A percentile compares a stretch with the other conserved stretches of the same genome.
Evolutionary conservation across 2,797 vertebrate species (phyloP).

Genomic region (Ctenopoma multispine): DNA sequence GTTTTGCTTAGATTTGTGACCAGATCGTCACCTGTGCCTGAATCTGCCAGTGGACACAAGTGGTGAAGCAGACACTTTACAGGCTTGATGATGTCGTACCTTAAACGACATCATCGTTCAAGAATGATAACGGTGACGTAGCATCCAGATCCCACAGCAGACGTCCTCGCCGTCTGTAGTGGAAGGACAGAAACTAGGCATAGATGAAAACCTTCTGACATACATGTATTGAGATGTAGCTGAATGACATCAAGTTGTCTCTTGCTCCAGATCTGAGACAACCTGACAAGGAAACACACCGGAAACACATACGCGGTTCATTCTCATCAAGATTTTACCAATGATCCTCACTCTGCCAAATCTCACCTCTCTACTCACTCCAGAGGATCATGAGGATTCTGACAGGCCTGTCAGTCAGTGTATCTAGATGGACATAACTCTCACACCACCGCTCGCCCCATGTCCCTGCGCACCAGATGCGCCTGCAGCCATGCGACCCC

Average conservation of each 20-base stretch:
- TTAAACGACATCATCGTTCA: neutral
- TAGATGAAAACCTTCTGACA: neutral
- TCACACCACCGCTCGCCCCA: neutral
- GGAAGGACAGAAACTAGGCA: neutral
- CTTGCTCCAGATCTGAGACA: conserved; percentile 14
- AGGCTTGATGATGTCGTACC: too few relatives aligned
- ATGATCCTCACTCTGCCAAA: conserved; percentile 12
- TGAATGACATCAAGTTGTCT: conserved; percentile 33
- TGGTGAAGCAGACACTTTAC: too few relatives aligned
- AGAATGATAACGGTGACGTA: neutral
- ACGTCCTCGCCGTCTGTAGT: neutral
- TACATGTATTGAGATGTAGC: conserved; percentile 4
- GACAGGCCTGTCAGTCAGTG: conserved; percentile 61
- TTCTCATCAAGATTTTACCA: conserved; percentile 7
- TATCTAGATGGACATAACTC: conserved; percentile 8
- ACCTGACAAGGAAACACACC: conserved; percentile 12
- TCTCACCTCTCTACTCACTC: conserved; percentile 8
- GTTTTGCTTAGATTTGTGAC: too few relatives aligned
- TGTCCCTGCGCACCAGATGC: neutral
- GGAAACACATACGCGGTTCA: neutral
- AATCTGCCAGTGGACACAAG: too few relatives aligned
- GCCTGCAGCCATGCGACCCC: conserved; percentile 59
- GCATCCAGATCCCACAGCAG: neutral
- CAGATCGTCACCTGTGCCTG: too few relatives aligned
- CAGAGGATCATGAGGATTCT: conserved; percentile 32